These are phyloP conservation scores for Octodon degus DNA, from an alignment of 2,113 vertebrate species.

Conservation along the genomic window DNA sequence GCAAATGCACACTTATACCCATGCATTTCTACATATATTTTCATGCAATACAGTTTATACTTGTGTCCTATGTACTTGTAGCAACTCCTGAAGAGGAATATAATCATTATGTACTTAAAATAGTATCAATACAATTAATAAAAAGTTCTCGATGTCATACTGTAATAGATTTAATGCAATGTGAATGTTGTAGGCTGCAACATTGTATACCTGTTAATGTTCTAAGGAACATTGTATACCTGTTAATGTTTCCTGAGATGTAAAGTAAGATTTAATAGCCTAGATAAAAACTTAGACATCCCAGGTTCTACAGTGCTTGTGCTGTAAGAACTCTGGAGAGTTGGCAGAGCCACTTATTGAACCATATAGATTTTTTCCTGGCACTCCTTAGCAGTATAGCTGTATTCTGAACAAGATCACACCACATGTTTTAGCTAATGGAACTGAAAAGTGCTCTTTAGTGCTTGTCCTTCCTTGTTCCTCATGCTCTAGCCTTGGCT, in stretches of 20 bases:
- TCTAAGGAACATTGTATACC: neutral
- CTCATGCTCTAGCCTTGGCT: conserved; percentile 12
- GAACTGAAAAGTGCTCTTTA: conserved; percentile 36
- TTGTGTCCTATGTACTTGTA: neutral
- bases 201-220: neutral
- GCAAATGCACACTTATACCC: neutral
- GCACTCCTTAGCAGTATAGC: neutral
- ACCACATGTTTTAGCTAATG: conserved; percentile 45
- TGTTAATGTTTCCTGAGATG: neutral
- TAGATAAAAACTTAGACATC: conserved; percentile 47
- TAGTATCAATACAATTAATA: neutral
- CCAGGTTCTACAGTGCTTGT: neutral
- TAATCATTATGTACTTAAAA: neutral
- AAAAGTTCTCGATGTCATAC: neutral
- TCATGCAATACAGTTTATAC: neutral
- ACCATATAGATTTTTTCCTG: conserved; percentile 32
- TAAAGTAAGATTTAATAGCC: conserved; percentile 5
- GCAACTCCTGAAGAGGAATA: neutral
- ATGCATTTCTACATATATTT: neutral
- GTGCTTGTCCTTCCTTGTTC: conserved; percentile 30
- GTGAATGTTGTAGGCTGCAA: neutral
- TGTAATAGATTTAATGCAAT: neutral
- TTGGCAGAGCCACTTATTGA: conserved; percentile 34
- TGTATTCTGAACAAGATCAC: neutral
- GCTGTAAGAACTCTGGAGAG: neutral